Evolutionary conservation across 2,888 invertebrate species (phyloP).

Genomic region (Drosophila picticornis): DNA sequence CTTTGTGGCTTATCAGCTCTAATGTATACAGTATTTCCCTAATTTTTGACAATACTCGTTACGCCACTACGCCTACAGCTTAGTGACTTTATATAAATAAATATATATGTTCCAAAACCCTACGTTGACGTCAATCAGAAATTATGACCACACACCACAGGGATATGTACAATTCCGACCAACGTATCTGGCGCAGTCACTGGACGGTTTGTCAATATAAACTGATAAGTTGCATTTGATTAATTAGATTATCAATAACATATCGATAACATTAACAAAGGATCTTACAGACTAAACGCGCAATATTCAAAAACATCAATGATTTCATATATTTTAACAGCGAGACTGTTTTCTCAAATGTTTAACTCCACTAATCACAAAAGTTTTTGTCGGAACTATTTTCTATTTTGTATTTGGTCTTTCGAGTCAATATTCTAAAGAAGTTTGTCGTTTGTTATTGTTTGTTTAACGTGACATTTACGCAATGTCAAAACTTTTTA

Average conservation of each 20-base stretch:
- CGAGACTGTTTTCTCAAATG: not conserved
- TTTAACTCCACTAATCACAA: not conserved
- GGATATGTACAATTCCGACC: not conserved
- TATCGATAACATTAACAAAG: not conserved
- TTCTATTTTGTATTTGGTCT: not conserved
- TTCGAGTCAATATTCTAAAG: not conserved
- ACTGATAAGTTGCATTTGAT: conserved; percentile 2
- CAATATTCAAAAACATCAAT: not conserved
- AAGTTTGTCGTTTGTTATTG: not conserved
- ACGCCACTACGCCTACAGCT: conserved; percentile 39
- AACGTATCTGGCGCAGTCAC: not conserved
- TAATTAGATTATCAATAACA: conserved; percentile 15
- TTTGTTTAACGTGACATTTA: not conserved
- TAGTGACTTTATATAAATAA: conserved; percentile 7
- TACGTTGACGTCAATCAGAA: conserved; percentile 60
- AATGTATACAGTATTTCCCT: conserved; percentile 24
- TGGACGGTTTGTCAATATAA: conserved; percentile 6
- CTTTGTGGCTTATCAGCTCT: conserved; percentile 44
- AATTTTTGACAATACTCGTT: conserved; percentile 52
- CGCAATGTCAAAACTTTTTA: not conserved
- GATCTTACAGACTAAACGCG: not conserved
- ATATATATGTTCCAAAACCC: conserved; percentile 5
- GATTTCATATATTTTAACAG: not conserved
- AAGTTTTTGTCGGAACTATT: not conserved
- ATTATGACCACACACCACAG: conserved; percentile 1